phyloP scores from a whole-genome alignment of 1,140 invertebrate species.

The Cherax quadricarinatus region DNA sequence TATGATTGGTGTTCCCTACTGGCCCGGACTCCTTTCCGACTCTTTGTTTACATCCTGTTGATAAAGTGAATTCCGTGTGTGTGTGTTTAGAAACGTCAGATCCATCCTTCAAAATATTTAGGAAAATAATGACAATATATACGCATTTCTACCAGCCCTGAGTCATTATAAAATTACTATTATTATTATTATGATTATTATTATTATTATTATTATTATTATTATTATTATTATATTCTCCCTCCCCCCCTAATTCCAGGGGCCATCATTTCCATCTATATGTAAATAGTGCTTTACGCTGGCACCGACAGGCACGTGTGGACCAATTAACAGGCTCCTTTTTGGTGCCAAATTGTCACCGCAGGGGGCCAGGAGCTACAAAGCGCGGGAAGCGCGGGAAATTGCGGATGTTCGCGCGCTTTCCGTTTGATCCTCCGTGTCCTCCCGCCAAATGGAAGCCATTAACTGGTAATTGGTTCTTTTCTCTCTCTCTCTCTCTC shows the following conservation, averaged over 20 bases:
- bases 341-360: constrained; percentile 58
- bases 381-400: constrained; percentile 40
- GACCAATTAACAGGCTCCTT: constrained; percentile 58
- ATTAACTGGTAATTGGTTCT: background rate
- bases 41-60: no score
- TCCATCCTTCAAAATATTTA: no score
- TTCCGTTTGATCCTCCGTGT: background rate
- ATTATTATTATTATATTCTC: no score
- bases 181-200: no score
- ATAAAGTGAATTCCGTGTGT: no score
- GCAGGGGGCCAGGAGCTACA: constrained; percentile 45
- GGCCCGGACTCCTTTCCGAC: no score
- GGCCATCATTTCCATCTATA: constrained; percentile 4
- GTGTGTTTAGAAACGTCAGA: no score
- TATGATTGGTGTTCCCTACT: no score
- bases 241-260: background rate
- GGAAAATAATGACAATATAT: no score
- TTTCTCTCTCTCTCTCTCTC: background rate
- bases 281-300: constrained; percentile 38
- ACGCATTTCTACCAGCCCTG: no score
- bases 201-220: no score
- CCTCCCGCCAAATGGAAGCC: background rate
- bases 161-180: no score
- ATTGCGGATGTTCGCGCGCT: constrained; percentile 11
- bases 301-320: constrained; percentile 54